Evolutionary conservation across 2,797 vertebrate genomes (phyloP), one percentile per base, ranked within the genome.

Genomic region (Diplodus sargus): DNA sequence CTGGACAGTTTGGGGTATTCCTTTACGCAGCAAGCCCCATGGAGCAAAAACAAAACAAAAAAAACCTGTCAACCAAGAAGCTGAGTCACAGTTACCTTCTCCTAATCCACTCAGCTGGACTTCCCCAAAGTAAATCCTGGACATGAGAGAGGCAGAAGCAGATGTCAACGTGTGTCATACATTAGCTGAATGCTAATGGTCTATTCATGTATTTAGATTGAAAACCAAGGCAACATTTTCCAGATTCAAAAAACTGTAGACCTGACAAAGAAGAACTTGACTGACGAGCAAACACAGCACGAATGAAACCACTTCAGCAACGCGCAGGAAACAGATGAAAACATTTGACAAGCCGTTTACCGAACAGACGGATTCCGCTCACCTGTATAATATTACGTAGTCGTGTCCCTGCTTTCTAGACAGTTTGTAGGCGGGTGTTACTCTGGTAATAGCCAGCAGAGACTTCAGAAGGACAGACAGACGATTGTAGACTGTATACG

Each of bases 361-460:
- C 39, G 18, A 49, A 7, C 5, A 5, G 5, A 10, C 13, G 1
- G 1, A 39, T 28, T 30, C 20, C 53, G 48, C 57, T 25, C 94
- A 98, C 98, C 98, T 98, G 95, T 99, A 99, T 74, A 99, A 87
- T 89, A 99, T 99, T 86, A 99, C 98, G 73, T 99, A 99, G 92
- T 99, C 98, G 45, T 98, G 98, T 30, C 98, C 98, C 92, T 99
- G 98, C 89, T 98, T 99, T 85, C 98, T 96, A 82, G 98, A 99
- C 58, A 99, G 95, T 85, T 98, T 97, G 76, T 99, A 99, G 81
- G 98, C 97, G 23, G 98, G 98, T 22, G 98, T 99, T 81, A 99
- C 98, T 91, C 98, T 97, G 53, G 98, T 99, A 92, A 99, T 97
- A 61, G 98, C 97, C 90, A 99, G 96, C 81, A 99, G 96, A 84